A percentile compares a stretch with the other conserved stretches of the same genome.
Conservation (phyloP, 2,888 invertebrate genomes). For the Danaus chrysippus region DNA sequence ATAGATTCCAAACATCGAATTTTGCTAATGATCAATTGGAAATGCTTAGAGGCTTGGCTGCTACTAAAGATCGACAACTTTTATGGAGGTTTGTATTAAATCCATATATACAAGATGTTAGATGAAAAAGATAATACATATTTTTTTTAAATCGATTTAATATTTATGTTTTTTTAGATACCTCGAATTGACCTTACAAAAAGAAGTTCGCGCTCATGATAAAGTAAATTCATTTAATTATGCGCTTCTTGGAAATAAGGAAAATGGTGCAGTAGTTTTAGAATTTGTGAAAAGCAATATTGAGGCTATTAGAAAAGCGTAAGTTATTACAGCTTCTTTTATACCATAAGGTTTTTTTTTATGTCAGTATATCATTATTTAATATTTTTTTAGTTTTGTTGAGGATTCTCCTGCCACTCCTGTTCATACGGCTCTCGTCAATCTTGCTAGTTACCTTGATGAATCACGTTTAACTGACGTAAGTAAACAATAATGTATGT, state of each 20-base stretch:
- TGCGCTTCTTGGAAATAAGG: slow-evolving; percentile 59
- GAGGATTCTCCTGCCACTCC: slow-evolving; percentile 63
- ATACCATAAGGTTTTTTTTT: not conserved
- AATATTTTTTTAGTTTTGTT: slow-evolving; percentile 48
- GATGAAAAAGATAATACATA: too few species aligned
- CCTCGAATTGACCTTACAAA: slow-evolving; percentile 54
- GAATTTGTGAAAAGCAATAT: slow-evolving; percentile 62
- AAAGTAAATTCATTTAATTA: slow-evolving; percentile 65
- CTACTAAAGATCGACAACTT: slow-evolving; percentile 50
- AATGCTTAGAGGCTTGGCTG: slow-evolving; percentile 72
- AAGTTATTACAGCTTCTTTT: slow-evolving; percentile 38
- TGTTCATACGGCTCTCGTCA: slow-evolving; percentile 58
- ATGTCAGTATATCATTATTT: not conserved
- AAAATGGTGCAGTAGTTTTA: slow-evolving; percentile 52
- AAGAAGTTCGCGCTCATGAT: slow-evolving; percentile 61
- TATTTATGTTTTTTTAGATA: slow-evolving; percentile 47
- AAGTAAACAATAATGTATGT: slow-evolving; percentile 30
- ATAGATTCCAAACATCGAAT: slow-evolving; percentile 52
- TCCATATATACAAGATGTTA: too few species aligned
- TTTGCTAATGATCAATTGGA: slow-evolving; percentile 70
- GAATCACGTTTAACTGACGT: slow-evolving; percentile 55
- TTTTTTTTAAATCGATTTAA: not conserved
- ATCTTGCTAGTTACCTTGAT: slow-evolving; percentile 60
- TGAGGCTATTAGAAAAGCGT: slow-evolving; percentile 57
- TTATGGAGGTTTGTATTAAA: slow-evolving; percentile 46